Base-by-base conservation (phyloP, 2,797 vertebrate genomes). In the Catostomus latipinnis region DNA sequence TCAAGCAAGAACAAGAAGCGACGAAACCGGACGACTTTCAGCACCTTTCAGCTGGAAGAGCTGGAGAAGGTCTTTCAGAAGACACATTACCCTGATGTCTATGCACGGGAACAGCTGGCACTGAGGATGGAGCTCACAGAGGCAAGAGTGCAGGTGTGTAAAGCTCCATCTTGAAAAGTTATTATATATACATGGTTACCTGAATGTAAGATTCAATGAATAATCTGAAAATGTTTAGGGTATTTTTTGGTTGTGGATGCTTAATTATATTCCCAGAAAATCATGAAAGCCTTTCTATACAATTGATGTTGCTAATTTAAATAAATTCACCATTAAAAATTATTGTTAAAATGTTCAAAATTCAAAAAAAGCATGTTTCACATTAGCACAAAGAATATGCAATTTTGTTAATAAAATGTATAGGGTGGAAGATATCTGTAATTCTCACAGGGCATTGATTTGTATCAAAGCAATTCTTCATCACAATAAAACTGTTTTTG, bases 61-160 rank as follows among this genome's bases (percentile, higher is more conserved):
- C 91, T 98, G 86, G 97, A 98, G 91, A 98, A 97, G 67, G 96
- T 97, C 34, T 98, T 98, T 88, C 96, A 98, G 93, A 97, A 96
- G 88, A 97, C 96, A 0, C 97, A 98, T 81, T 98, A 98, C 67
- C 97, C 97, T 0, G 97, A 98, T 0, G 95, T 98, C 6, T 98
- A 96, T 0, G 95, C 96, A 49, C 93, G 97, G 0, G 97, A 98
- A 87, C 97, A 98, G 92, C 92, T 98, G 90, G 97, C 97, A 0
- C 88, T 97, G 56, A 88, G 94, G 84, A 98, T 96, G 0, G 96
- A 97, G 81, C 95, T 98, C 69, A 98, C 96, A 0, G 97, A 98
- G 82, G 97, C 96, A 73, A 91, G 97, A 80, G 97, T 98, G 86
- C 97, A 98, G 96, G 97, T 98, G 89, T 0, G 87, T 57, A 62